Evolutionary conservation across 2,888 invertebrate species (phyloP), one percentile per base, ranked within the genome.

Genomic region (Watsonalla binaria): DNA sequence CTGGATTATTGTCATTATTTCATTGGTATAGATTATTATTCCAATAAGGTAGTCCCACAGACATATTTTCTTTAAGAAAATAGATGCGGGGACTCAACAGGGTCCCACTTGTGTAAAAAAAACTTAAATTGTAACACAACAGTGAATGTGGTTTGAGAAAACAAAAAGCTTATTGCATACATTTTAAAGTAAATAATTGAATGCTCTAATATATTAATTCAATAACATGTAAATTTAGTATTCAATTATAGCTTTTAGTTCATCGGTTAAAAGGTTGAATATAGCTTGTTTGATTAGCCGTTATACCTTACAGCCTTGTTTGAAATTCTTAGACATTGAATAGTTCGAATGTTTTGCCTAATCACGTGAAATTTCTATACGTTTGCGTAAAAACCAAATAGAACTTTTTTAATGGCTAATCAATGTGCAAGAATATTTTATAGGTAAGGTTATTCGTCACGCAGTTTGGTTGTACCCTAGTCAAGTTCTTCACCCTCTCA

Each of bases 401-500:
- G n/a, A n/a, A n/a, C n/a, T n/a, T n/a, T n/a, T n/a, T n/a, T n/a
- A n/a, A n/a, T n/a, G n/a, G n/a, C n/a, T n/a, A n/a, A n/a, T n/a
- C n/a, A n/a, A n/a, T n/a, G n/a, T n/a, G n/a, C n/a, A n/a, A 8
- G 39, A 8, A 5, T 5, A 5, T 6, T 39, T 9, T 7, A 7
- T 8, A 11, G 7, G 39, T 39, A 9, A 8, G 39, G 9, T n/a
- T 49, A 56, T 35, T 48, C 5, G 48, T 48, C 60, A 55, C 59
- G 63, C 57, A 54, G 59, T 68, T 72, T 67, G 59, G 65, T 68
- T 66, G 68, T 76, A 74, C 69, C 73, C 80, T 80, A 87, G 88
- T 88, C 88, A 86, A 80, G 69, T 70, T 64, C 71, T 72, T 76
- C 79, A 76, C 72, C 61, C 72, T 67, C 62, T 74, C 70, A 71